Base-by-base conservation (phyloP, 2,797 vertebrate species). In the Etheostoma perlongum region DNA sequence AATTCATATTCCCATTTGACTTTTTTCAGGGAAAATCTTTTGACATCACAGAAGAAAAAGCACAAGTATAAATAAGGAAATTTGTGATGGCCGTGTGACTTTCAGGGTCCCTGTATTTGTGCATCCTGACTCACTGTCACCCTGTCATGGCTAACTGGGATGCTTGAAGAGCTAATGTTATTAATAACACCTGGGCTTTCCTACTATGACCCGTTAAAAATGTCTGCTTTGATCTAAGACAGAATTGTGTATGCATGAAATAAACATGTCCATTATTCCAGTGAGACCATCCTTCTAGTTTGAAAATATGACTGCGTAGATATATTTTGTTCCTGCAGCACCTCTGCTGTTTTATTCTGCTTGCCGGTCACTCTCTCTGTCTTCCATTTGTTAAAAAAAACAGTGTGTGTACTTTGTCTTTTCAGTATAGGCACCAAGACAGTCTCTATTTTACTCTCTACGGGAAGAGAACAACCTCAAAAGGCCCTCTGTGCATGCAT, bases 111-210 rank as follows among this genome's bases (percentile, higher is more conserved):
- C 36, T 2, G 10, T 40, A 11, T 11, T 11, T 40, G 2, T 51
- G 60, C 10, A 44, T 46, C 19, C 59, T 33, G 23, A 9, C 55
- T 58, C 15, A 10, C 52, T 65, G 48, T 65, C 25, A 27, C 30
- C 33, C 42, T 69, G n/a, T 27, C 27, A 25, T 30, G 23, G 16
- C 23, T 58, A 2, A n/a, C 25, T 36, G 16, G n/a, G 13, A 54
- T 33, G 33, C 53, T 49, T 7, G 15, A 25, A 63, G 74, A 25
- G 33, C 75, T 51, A 61, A 49, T 61, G 13, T 5, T 44, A 44
- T 44, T 53, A 6, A 25, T 10, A 21, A 25, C 21, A 44, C 16
- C 30, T 52, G 36, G 19, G 40, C 30, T 49, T 48, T 8, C 53
- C 44, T 21, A 0, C 69, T 13, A 16, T 53, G 54, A 71, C 47